phyloP scores from a whole-genome alignment of 1,140 invertebrate genomes.

The Eueides isabella region DNA sequence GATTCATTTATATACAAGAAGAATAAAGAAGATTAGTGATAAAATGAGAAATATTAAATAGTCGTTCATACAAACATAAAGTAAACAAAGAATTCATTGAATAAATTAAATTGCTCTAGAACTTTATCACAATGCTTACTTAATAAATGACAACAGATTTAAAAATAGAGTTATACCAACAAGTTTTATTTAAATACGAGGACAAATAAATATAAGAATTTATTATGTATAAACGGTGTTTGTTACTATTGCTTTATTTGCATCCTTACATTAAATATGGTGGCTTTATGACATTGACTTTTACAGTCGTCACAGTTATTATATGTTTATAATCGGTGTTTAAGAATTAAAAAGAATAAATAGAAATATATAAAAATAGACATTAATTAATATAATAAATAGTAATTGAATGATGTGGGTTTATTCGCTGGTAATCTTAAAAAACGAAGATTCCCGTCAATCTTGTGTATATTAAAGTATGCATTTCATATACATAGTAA shows the following conservation, averaged over 20 bases:
- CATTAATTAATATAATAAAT: too few relatives aligned
- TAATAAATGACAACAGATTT: constrained; percentile 14
- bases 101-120: not conserved
- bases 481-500: too few relatives aligned
- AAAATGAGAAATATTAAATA: too few relatives aligned
- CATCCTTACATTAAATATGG: not conserved
- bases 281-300: constrained; percentile 1
- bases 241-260: not conserved
- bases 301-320: not conserved
- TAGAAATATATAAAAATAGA: too few relatives aligned
- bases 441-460: too few relatives aligned
- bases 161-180: constrained; percentile 26
- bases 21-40: too few relatives aligned
- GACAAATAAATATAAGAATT: constrained; percentile 21
- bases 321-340: not conserved
- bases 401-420: too few relatives aligned
- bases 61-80: not conserved
- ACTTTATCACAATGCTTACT: not conserved
- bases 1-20: not conserved
- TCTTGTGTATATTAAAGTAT: too few relatives aligned
- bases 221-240: constrained; percentile 16
- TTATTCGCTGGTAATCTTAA: too few relatives aligned
- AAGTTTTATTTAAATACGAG: constrained; percentile 15
- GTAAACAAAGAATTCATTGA: constrained; percentile 5
- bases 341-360: too few relatives aligned